phyloP scores from a whole-genome alignment of 1,140 invertebrate species.

The Dreissena polymorpha region DNA sequence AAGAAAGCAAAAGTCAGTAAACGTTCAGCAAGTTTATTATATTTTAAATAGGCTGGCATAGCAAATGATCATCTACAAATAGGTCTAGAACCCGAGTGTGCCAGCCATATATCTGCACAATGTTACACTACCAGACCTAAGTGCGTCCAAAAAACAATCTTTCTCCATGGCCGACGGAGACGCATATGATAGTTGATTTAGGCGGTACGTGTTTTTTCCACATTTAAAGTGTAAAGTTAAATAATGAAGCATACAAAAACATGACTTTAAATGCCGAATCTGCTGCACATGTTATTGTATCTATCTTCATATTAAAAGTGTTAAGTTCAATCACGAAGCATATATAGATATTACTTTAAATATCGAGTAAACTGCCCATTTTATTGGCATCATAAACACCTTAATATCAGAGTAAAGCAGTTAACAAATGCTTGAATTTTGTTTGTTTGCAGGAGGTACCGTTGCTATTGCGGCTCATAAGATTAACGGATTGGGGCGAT shows the following conservation, averaged over 20 bases:
- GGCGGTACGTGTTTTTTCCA: slow-evolving; percentile 14
- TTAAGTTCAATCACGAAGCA: too few species aligned
- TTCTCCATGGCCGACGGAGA: slow-evolving; percentile 10
- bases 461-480: slow-evolving; percentile 32
- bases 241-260: background rate
- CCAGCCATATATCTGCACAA: slow-evolving; percentile 27
- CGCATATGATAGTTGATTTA: slow-evolving; percentile 30
- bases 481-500: slow-evolving; percentile 4
- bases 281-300: background rate
- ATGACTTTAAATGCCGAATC: background rate
- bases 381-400: background rate
- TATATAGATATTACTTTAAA: too few species aligned
- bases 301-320: too few species aligned
- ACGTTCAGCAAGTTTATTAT: background rate
- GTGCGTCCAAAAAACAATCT: background rate
- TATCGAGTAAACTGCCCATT: too few species aligned
- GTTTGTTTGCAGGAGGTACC: slow-evolving; percentile 35
- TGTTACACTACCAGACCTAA: background rate
- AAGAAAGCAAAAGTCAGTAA: background rate
- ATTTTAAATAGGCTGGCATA: slow-evolving; percentile 28
- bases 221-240: background rate
- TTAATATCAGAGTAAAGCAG: background rate
- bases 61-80: slow-evolving; percentile 18
- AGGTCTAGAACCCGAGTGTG: slow-evolving; percentile 47
- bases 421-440: background rate